These are phyloP conservation scores for Brachionus paranguensis DNA, from an alignment of 1,140 invertebrate genomes.

Conservation along the genomic window DNA sequence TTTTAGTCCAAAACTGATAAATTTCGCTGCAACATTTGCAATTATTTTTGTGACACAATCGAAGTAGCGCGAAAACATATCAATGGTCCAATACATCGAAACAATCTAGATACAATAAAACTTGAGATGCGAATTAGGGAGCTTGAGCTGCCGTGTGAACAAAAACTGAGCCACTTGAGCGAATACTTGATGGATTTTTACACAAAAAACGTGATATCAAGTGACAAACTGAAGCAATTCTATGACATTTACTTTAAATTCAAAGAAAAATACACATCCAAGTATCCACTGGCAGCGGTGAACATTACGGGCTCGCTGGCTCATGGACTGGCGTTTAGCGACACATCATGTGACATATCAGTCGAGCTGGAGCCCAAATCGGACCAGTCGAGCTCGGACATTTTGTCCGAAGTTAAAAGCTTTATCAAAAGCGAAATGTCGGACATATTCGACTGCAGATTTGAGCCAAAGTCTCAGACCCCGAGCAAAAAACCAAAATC, in stretches of 20 bases:
- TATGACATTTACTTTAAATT: conserved; percentile 26
- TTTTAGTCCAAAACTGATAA: conserved; percentile 45
- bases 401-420: neutral
- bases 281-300: neutral
- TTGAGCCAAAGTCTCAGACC: neutral
- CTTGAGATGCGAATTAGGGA: conserved; percentile 12
- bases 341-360: conserved; percentile 32
- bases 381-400: neutral
- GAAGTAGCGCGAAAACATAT: conserved; percentile 48
- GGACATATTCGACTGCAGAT: neutral
- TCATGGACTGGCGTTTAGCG: conserved; percentile 12
- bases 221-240: neutral
- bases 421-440: neutral
- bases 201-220: conserved; percentile 13
- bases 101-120: conserved; percentile 44
- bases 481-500: neutral
- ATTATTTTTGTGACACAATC: conserved; percentile 52
- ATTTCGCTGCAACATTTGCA: conserved; percentile 55
- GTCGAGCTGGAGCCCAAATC: conserved; percentile 3
- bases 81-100: conserved; percentile 47
- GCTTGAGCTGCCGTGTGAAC: neutral
- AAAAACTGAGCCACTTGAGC: neutral
- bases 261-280: neutral
- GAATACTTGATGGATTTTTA: conserved; percentile 18
- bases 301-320: neutral